Conservation (phyloP, 2,113 vertebrate species). For the Macroglossus sobrinus region DNA sequence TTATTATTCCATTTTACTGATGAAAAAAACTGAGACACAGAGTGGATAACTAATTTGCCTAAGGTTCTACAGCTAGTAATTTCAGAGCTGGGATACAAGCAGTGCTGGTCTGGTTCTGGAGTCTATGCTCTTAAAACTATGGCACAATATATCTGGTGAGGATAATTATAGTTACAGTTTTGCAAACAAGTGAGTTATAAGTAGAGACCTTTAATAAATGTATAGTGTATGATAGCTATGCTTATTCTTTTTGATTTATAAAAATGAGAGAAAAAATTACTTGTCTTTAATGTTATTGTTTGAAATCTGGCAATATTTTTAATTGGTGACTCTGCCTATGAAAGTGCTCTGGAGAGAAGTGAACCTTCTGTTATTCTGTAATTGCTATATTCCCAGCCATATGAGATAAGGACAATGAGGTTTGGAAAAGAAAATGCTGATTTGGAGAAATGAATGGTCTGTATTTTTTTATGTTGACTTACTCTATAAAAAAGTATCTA, state of each 20-base stretch:
- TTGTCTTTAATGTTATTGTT: slow-evolving; percentile 60
- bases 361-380: slow-evolving; percentile 63
- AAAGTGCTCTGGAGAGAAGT: slow-evolving; percentile 53
- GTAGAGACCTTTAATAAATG: slow-evolving; percentile 35
- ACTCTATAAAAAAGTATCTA: slow-evolving; percentile 22
- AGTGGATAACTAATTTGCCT: background rate
- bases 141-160: rapidly evolving
- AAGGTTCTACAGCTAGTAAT: background rate
- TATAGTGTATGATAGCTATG: slow-evolving; percentile 23
- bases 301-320: slow-evolving; percentile 72
- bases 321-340: slow-evolving; percentile 58
- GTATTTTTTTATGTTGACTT: slow-evolving; percentile 49
- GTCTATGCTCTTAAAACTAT: background rate
- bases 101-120: background rate
- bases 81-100: too few relatives aligned
- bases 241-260: slow-evolving; percentile 58
- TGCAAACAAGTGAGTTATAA: slow-evolving; percentile 35
- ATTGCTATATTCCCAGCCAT: slow-evolving; percentile 67
- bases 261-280: slow-evolving; percentile 57
- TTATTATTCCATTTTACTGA: background rate
- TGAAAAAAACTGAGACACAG: background rate
- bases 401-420: slow-evolving; percentile 65
- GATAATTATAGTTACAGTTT: background rate
- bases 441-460: slow-evolving; percentile 52
- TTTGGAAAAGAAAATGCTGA: slow-evolving; percentile 60